Evolutionary conservation across 2,888 invertebrate species (phyloP).

Genomic region (Amblyjoppa proteus): DNA sequence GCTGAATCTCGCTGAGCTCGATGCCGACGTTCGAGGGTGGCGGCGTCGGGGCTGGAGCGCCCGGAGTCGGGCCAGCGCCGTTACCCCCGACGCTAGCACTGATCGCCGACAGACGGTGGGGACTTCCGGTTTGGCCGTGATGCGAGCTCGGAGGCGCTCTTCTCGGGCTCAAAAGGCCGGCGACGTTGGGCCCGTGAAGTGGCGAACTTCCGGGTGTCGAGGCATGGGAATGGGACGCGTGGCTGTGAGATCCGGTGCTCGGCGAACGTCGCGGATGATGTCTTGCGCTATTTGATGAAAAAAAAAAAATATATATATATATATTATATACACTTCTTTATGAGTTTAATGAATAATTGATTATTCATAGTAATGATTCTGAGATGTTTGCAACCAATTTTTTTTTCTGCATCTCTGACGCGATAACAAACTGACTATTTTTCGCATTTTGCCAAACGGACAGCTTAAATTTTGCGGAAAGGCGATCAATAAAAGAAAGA

Average conservation of each 20-base stretch:
- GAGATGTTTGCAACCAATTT: neutral
- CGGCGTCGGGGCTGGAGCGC: conserved; percentile 72
- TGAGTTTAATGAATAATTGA: neutral
- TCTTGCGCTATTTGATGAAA: conserved; percentile 75
- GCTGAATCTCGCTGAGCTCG: conserved; percentile 81
- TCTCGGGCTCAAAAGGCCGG: conserved; percentile 80
- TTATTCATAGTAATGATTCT: neutral
- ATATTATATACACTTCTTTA: neutral
- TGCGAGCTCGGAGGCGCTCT: conserved; percentile 79
- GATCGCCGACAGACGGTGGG: conserved; percentile 77
- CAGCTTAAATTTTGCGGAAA: neutral
- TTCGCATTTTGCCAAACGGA: neutral
- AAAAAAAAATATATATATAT: conserved; percentile 28
- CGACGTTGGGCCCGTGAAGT: conserved; percentile 79
- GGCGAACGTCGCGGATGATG: conserved; percentile 82
- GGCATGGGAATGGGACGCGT: conserved; percentile 80
- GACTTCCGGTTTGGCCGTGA: conserved; percentile 75
- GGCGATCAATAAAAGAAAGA: neutral
- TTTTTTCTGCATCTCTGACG: neutral
- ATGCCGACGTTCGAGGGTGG: conserved; percentile 79
- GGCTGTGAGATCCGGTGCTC: conserved; percentile 80
- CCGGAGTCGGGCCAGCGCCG: conserved; percentile 72
- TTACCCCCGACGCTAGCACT: conserved; percentile 75
- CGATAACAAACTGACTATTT: neutral
- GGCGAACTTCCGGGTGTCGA: conserved; percentile 81